These are phyloP conservation scores for Trissolcus basalis DNA, from an alignment of 1,140 invertebrate species.

Conservation along the genomic window DNA sequence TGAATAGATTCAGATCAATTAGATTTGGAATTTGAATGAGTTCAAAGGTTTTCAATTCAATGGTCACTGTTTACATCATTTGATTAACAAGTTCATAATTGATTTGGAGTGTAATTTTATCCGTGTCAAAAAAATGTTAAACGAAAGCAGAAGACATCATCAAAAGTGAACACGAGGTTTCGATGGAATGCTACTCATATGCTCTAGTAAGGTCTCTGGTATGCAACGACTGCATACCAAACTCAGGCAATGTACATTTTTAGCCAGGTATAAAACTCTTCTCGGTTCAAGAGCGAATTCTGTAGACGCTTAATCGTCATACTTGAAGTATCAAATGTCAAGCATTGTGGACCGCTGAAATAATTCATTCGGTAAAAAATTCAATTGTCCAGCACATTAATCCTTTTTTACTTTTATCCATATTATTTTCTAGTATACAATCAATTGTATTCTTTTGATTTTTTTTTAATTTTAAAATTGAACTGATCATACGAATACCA, in stretches of 20 bases:
- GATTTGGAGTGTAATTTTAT: too few species aligned
- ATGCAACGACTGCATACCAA: constrained; percentile 61
- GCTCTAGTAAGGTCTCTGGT: constrained; percentile 65
- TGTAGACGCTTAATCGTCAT: constrained; percentile 20
- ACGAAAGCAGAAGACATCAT: constrained; percentile 4
- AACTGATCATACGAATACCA: too few species aligned
- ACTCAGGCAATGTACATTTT: constrained; percentile 51
- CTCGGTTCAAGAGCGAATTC: constrained; percentile 18
- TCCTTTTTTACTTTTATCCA: constrained; percentile 3
- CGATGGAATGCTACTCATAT: constrained; percentile 61
- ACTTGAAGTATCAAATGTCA: constrained; percentile 23
- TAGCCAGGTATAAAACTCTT: constrained; percentile 31
- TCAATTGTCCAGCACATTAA: too few species aligned
- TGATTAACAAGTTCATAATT: too few species aligned
- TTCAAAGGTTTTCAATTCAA: too few species aligned
- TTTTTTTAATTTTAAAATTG: too few species aligned
- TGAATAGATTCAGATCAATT: too few species aligned
- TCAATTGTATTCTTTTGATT: too few species aligned
- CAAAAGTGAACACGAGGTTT: constrained; percentile 11
- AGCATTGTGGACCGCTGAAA: constrained; percentile 3
- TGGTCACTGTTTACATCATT: too few species aligned
- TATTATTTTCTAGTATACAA: too few species aligned
- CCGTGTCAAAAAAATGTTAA: constrained; percentile 14
- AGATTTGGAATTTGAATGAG: too few species aligned
- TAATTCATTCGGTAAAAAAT: constrained; percentile 11